phyloP scores from a whole-genome alignment of 2,797 vertebrate genomes.

The Zenarchopterus dispar region DNA sequence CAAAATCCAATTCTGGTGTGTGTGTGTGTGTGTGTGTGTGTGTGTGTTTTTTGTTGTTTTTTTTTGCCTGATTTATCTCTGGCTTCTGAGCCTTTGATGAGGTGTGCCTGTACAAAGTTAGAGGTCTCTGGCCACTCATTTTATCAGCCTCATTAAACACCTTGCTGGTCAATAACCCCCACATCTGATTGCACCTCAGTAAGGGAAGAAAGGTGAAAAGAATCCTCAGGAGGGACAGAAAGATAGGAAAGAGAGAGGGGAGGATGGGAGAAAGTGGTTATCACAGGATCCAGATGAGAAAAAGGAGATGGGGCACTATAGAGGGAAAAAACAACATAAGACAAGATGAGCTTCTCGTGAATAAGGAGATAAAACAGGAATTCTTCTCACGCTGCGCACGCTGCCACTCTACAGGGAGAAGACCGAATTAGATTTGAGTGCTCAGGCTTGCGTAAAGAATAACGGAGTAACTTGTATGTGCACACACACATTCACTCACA shows the following conservation, averaged over 20 bases:
- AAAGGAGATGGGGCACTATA: conserved; percentile 31
- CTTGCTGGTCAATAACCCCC: conserved; percentile 59
- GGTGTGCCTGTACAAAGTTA: conserved; percentile 61
- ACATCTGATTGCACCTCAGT: conserved; percentile 34
- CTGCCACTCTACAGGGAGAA: conserved; percentile 56
- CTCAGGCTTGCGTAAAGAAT: conserved; percentile 54
- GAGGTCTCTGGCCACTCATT: conserved; percentile 61
- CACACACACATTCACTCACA: conserved; percentile 21
- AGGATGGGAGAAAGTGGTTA: conserved; percentile 20
- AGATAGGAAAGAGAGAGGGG: conserved; percentile 11
- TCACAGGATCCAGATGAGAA: conserved; percentile 15
- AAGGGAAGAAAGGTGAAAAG: conserved; percentile 21
- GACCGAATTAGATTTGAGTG: conserved; percentile 56
- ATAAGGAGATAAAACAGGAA: conserved; percentile 62
- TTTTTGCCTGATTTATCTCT: conserved; percentile 15
- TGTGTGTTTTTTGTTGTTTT: no score
- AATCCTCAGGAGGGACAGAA: conserved; percentile 28
- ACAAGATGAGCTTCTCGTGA: conserved; percentile 55
- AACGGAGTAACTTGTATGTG: conserved; percentile 16
- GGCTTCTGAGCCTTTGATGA: conserved; percentile 54
- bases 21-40: no score
- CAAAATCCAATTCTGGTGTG: conserved; percentile 30
- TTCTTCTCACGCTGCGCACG: conserved; percentile 50
- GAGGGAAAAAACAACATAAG: conserved; percentile 57
- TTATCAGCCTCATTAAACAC: conserved; percentile 69